These are phyloP conservation scores for Dasyurus viverrinus DNA, from an alignment of 2,113 vertebrate genomes.

Conservation along the genomic window DNA sequence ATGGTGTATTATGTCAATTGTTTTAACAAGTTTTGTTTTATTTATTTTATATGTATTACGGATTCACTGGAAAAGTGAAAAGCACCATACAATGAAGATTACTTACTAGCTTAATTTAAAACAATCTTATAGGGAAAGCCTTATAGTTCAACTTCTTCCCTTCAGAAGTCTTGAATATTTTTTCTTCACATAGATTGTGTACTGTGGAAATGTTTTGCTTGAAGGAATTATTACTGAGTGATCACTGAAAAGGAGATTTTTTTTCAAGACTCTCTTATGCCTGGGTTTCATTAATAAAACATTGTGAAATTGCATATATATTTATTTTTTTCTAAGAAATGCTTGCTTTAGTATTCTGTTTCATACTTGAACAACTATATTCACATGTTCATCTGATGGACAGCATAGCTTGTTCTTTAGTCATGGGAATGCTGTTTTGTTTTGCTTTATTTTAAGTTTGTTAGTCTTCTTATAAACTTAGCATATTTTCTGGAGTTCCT, in stretches of 20 bases:
- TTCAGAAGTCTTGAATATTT: not conserved
- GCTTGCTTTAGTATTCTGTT: not conserved
- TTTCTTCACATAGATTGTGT: not conserved
- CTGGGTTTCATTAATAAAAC: not conserved
- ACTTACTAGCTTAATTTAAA: not conserved
- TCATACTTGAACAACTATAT: not conserved
- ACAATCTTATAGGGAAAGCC: not conserved
- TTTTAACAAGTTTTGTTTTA: not conserved
- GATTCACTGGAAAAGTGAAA: not conserved
- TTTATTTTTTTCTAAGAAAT: not conserved
- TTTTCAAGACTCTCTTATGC: not conserved
- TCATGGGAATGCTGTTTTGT: not conserved
- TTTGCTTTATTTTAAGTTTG: not conserved
- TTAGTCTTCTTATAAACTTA: not conserved
- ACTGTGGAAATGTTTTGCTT: not conserved
- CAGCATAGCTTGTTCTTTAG: not conserved
- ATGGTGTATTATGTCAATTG: not conserved
- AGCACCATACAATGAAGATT: not conserved
- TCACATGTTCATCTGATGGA: not conserved
- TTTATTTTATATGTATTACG: not conserved
- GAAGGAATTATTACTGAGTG: not conserved
- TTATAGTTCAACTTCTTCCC: not conserved
- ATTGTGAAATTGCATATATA: not conserved
- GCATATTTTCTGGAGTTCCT: not conserved
- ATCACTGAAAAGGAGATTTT: not conserved